These are phyloP conservation scores for Anagyrus pseudococci DNA, from an alignment of 2,888 invertebrate species.

Conservation along the genomic window DNA sequence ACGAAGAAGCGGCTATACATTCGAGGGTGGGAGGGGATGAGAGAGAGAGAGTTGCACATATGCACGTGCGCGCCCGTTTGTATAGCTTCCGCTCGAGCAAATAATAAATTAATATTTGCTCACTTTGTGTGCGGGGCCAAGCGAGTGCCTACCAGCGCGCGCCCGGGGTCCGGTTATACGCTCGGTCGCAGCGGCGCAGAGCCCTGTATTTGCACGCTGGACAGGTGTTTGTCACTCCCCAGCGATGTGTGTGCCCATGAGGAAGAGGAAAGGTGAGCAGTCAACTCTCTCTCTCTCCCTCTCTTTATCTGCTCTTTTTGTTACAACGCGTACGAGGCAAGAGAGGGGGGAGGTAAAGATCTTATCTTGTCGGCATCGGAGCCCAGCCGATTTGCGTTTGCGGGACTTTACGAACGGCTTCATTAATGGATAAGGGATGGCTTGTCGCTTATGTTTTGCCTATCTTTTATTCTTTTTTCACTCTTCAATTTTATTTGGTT, in stretches of 20 bases:
- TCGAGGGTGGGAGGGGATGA: neutral
- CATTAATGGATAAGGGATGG: slow-evolving; percentile 32
- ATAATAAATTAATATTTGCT: slow-evolving; percentile 54
- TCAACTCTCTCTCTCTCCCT: too few relatives aligned
- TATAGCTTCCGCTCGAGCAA: slow-evolving; percentile 56
- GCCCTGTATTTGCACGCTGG: slow-evolving; percentile 43
- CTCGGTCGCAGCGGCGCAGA: slow-evolving; percentile 39
- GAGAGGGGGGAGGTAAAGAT: neutral
- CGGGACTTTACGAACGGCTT: slow-evolving; percentile 18
- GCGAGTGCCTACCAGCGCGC: slow-evolving; percentile 27
- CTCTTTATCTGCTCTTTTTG: too few relatives aligned
- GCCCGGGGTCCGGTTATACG: slow-evolving; percentile 29
- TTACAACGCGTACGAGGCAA: too few relatives aligned
- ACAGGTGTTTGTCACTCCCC: slow-evolving; percentile 35
- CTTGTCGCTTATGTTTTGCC: too few relatives aligned
- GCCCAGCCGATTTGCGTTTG: slow-evolving; percentile 19
- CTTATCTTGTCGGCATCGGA: too few relatives aligned
- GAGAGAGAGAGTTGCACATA: slow-evolving; percentile 1
- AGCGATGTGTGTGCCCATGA: slow-evolving; percentile 1
- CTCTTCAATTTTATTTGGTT: too few relatives aligned
- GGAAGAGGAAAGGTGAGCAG: too few relatives aligned
- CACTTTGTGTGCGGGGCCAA: too few relatives aligned
- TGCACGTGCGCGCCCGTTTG: slow-evolving; percentile 37
- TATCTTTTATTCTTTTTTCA: too few relatives aligned
- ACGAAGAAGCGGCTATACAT: too few relatives aligned